Base-by-base conservation (phyloP, 2,113 vertebrate species). In the Casuarius casuarius region DNA sequence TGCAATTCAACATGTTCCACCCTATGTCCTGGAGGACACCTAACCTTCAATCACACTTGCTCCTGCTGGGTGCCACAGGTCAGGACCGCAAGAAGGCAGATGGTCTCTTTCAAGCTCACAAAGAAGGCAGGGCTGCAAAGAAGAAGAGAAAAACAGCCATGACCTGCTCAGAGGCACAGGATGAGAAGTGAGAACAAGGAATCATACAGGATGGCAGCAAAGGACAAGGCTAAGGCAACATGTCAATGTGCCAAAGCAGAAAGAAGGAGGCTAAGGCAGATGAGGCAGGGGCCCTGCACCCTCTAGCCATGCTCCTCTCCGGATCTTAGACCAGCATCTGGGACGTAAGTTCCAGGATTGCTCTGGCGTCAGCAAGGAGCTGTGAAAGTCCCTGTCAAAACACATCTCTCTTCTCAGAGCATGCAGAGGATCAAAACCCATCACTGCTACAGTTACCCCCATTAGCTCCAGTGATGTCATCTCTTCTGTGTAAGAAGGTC, bases 51-150 rank as follows among this genome's bases (percentile, higher is more conserved):
- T 22, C 49, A 11, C 20, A 14, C 31, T 19, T 38, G 33, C 26
- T 80, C 35, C 75, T 68, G 21, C 4, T 23, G 65, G 5, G 7
- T 23, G 12, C 38, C 3, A 0, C 0, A 1, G 21, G 21, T 23
- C 70, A 88, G 70, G 48, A 20, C 52, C 49, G 29, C 11, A 28
- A 28, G 70, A 56, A 52, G 61, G n/a, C 31, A 62, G 52, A 26
- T n/a, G 84, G 54, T 29, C 8, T 63, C 54, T 31, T 10, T 35
- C 25, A 17, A 46, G n/a, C 52, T 78, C 3, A 2, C 31, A 10
- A 38, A 90, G 56, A 63, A 38, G 19, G 7, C 40, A 65, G 31
- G 10, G 51, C 51, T 90, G 42, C n/a, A 56, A 49, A 65, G 35
- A 29, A 40, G 48, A 68, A 2, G 1, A 11, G 35, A 31, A 52